Base-by-base conservation (phyloP, 2,888 invertebrate species). In the Steinernema carpocapsae region DNA sequence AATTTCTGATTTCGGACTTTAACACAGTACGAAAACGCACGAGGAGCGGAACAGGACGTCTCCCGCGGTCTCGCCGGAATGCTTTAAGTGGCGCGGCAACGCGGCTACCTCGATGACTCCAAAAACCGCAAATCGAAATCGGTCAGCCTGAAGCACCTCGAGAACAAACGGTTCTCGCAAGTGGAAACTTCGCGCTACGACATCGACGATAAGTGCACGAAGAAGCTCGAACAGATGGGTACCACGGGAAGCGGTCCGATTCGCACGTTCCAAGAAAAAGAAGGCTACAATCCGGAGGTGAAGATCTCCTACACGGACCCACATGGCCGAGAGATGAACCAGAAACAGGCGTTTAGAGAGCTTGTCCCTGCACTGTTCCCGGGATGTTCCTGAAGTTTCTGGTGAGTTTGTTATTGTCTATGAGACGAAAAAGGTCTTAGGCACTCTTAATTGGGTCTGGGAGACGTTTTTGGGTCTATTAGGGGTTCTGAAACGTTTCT, bases 311-410 rank as follows among this genome's bases (percentile, higher is more conserved):
- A 99, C 88, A 94, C 95, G 80, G 97, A 99, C 89, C 96, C 97
- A 88, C 93, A 94, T 87, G 99, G 99, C 0, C 92, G 94, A 74
- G 91, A 93, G 83, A 91, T 99, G 76, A 93, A 93, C 85, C 92
- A 93, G 74, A 99, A 99, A 89, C 97, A 99, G 90, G 97, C 99
- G 70, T 97, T 97, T 90, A 85, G 91, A 51, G 88, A 88, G 77
- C 84, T 90, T 19, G 17, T 48, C 7, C n/a, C 32, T 32, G 32
- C 22, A 6, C 1, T 26, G 2, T 64, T 32, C 64, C 10, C 19
- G 26, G 2, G 32, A 64, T 64, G 64, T 64, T 64, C 37, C 64
- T 32, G 10, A 32, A 26, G 7, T 37, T 6, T 29, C 64, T 64
- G 64, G 64, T 64, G 32, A 17, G 64, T 64, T 37, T 37, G 37